Evolutionary conservation across 1,140 invertebrate genomes (phyloP), one percentile per base, ranked within the genome.

Genomic region (Dolichoris vasculosae): DNA sequence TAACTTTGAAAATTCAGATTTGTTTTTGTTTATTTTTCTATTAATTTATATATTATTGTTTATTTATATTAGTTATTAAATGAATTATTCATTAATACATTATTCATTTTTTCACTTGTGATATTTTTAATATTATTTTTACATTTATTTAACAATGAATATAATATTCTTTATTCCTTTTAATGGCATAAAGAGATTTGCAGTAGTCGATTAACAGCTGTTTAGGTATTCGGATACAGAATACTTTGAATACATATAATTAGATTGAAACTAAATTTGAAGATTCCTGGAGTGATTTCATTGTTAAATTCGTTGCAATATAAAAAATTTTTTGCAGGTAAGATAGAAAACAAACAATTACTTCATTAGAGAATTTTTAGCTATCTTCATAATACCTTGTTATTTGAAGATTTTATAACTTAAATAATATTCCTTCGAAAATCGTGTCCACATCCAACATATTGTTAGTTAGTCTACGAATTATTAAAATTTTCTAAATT

Each of bases 231-330:
- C n/a, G n/a, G n/a, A n/a, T n/a, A n/a, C n/a, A n/a, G n/a, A n/a
- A n/a, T n/a, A 26, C 73, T 78, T 43, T 59, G 67, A 77, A 80
- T 63, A 80, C 64, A 73, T 80, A 80, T 80, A 84, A 84, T 84
- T 84, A 84, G 79, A 79, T 63, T 71, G 75, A 71, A 43, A 76
- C 59, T 59, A 78, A 77, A 76, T 35, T 59, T 26, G 51, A 17
- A 15, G 55, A 76, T 75, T 76, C 67, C 46, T 23, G 46, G 80
- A 35, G 48, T 73, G 30, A 55, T 40, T 20, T 46, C 55, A 4
- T 26, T 59, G 55, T 9, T n/a, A 20, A 35, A 4, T 15, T 23
- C 17, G 11, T 23, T 9, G 71, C 71, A 13, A 40, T 40, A 79
- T 69, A 43, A 63, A 40, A 17, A 8, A 59, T 59, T 55, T 46